A percentile compares a stretch with the other conserved stretches of the same genome.
phyloP scores from a whole-genome alignment of 1,140 invertebrate species.

The Epicauta chinensis region DNA sequence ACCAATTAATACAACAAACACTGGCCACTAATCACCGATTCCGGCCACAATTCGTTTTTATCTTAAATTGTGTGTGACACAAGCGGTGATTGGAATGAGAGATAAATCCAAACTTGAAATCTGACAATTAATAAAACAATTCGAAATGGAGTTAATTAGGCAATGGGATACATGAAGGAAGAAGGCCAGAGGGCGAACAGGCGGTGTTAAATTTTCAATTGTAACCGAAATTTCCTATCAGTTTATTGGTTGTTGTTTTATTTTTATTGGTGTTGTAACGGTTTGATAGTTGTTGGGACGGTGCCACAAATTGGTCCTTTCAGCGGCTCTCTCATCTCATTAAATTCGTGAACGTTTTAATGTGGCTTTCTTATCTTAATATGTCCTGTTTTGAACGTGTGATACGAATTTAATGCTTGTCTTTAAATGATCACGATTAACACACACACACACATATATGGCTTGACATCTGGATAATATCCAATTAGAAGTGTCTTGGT shows the following conservation, averaged over 20 bases:
- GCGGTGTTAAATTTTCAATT: neutral
- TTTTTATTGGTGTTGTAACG: too few relatives aligned
- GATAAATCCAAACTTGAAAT: neutral
- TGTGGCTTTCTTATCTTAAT: constrained; percentile 8
- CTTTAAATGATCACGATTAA: neutral
- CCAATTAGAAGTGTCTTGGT: too few relatives aligned
- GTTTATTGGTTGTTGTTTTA: neutral
- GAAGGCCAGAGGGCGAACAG: too few relatives aligned
- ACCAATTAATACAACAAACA: constrained; percentile 20
- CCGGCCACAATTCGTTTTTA: constrained; percentile 4
- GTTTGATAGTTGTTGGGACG: neutral
- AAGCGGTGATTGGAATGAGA: constrained; percentile 1
- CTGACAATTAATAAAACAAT: constrained; percentile 20
- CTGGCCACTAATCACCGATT: constrained; percentile 18
- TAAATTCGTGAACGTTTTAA: constrained; percentile 1
- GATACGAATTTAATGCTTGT: constrained; percentile 11
- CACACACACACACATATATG: too few relatives aligned
- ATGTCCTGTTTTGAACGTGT: constrained; percentile 10
- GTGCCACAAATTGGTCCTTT: constrained; percentile 1
- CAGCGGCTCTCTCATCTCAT: neutral
- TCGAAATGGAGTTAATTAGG: constrained; percentile 20
- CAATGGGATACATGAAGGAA: too few relatives aligned
- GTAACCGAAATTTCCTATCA: neutral
- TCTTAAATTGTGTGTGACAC: constrained; percentile 7
- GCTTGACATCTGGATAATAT: too few relatives aligned